A percentile compares a stretch with the other conserved stretches of the same genome.
These are phyloP conservation scores for Chionoecetes opilio DNA, from an alignment of 1,140 invertebrate species.

Conservation along the genomic window DNA sequence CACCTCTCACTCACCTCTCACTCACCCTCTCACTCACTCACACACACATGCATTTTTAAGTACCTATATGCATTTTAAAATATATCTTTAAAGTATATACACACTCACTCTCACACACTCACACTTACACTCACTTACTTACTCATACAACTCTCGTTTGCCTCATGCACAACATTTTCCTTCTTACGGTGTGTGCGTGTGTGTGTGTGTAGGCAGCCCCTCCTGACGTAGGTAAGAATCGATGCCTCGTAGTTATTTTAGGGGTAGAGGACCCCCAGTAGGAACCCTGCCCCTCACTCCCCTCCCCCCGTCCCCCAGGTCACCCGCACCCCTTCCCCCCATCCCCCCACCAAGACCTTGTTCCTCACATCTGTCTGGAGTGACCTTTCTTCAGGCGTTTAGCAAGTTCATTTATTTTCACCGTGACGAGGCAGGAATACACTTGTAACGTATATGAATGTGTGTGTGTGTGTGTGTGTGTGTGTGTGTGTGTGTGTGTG, in stretches of 20 bases:
- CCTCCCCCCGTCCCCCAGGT: not conserved
- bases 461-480: not conserved
- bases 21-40: slow-evolving; percentile 56
- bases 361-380: not conserved
- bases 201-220: not conserved
- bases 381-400: not conserved
- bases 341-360: not conserved
- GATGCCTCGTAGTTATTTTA: not conserved
- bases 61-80: too few species aligned
- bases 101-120: slow-evolving; percentile 54
- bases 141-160: not conserved
- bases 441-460: not conserved
- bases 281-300: not conserved
- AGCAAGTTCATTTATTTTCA: not conserved
- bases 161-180: not conserved
- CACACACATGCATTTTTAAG: slow-evolving; percentile 45
- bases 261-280: not conserved
- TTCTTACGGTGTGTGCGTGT: not conserved
- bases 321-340: not conserved
- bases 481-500: not conserved
- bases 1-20: not conserved
- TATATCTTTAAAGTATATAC: too few species aligned
- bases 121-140: slow-evolving; percentile 38
- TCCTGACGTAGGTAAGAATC: not conserved
- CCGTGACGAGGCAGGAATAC: not conserved